Conservation (phyloP, 2,888 invertebrate species). For the Eugnorisma glareosa region DNA sequence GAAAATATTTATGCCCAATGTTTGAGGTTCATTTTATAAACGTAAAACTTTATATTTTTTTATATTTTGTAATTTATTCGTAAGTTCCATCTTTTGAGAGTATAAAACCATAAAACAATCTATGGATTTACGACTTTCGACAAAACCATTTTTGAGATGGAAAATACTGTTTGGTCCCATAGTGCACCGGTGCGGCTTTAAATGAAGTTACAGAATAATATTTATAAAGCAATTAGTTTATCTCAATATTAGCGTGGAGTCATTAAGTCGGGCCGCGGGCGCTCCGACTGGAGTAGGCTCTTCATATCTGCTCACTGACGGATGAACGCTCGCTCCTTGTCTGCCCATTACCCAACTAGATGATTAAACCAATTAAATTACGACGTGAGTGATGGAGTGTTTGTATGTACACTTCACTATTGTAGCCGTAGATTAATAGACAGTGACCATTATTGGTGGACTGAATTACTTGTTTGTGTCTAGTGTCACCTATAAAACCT, state of each 20-base stretch:
- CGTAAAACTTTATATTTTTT: no score
- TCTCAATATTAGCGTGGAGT: slow-evolving; percentile 80
- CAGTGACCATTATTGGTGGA: slow-evolving; percentile 41
- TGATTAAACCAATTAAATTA: slow-evolving; percentile 80
- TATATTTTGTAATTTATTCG: no score
- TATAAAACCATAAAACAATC: no score
- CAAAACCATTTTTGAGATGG: no score
- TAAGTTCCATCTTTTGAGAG: no score
- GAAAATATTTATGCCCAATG: no score
- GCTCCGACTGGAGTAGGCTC: slow-evolving; percentile 63
- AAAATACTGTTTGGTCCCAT: no score
- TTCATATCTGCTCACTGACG: slow-evolving; percentile 78
- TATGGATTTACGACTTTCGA: no score
- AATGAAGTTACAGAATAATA: slow-evolving; percentile 79
- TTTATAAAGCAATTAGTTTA: slow-evolving; percentile 85
- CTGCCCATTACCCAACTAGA: slow-evolving; percentile 69
- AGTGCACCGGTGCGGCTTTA: slow-evolving; percentile 70
- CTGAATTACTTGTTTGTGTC: slow-evolving; percentile 40
- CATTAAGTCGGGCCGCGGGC: slow-evolving; percentile 76
- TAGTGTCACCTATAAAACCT: slow-evolving; percentile 39
- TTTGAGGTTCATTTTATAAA: no score
- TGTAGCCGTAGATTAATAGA: slow-evolving; percentile 60
- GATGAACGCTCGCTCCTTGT: slow-evolving; percentile 74
- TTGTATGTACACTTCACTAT: slow-evolving; percentile 64
- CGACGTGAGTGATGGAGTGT: slow-evolving; percentile 76